Conservation (phyloP, 1,140 invertebrate species). For the Papilio polyxenes region DNA sequence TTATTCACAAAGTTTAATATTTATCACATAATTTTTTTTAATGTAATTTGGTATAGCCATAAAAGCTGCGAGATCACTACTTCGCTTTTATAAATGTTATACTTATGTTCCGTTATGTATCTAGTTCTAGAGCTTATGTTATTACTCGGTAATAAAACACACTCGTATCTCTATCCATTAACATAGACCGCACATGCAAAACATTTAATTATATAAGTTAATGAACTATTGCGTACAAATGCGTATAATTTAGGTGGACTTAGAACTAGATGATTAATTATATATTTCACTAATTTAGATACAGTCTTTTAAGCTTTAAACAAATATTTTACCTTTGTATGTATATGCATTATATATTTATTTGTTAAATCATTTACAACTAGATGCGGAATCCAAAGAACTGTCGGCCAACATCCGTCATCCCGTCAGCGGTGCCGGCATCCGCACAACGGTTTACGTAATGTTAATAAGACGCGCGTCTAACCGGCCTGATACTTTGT, state of each 20-base stretch:
- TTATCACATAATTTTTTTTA: neutral
- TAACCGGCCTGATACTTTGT: conserved; percentile 28
- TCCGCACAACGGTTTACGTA: conserved; percentile 36
- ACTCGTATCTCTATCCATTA: neutral
- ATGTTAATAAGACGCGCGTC: conserved; percentile 32
- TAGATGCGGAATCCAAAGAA: conserved; percentile 18
- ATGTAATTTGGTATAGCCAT: neutral
- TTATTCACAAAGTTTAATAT: neutral
- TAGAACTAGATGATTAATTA: neutral
- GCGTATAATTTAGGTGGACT: neutral
- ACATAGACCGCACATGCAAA: conserved; percentile 2
- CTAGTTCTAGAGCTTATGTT: neutral
- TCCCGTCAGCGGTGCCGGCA: conserved; percentile 24
- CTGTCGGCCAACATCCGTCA: conserved; percentile 24
- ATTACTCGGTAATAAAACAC: neutral
- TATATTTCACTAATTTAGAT: neutral
- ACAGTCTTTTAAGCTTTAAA: neutral
- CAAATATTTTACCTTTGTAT: neutral
- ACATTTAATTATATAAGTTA: neutral
- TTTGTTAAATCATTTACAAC: conserved; percentile 6
- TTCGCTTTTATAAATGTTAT: neutral
- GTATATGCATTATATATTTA: neutral
- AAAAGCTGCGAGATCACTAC: too few species aligned
- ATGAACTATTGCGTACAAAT: neutral
- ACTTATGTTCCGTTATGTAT: neutral